Conservation (phyloP, 2,113 vertebrate species). For the Anarrhichthys ocellatus region DNA sequence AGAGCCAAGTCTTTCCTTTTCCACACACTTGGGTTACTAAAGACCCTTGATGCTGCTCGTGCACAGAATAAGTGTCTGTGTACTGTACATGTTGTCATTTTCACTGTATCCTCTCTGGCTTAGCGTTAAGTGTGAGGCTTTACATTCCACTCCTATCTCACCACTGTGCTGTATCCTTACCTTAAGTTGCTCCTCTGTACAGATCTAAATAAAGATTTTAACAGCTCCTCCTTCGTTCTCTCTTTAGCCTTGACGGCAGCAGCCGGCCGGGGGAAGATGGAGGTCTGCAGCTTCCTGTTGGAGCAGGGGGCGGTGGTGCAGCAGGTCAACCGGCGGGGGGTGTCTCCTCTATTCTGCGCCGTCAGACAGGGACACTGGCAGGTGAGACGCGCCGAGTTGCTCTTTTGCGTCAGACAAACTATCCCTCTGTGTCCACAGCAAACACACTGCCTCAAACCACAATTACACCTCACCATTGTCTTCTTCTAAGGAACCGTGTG, state of each 20-base stretch:
- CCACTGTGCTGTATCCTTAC: background rate
- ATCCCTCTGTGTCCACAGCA: background rate
- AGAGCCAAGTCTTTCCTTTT: background rate
- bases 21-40: background rate
- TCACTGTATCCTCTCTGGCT: background rate
- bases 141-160: conserved; percentile 14
- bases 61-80: background rate
- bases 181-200: background rate
- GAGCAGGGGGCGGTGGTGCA: conserved; percentile 86
- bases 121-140: background rate
- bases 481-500: background rate
- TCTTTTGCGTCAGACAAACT: background rate
- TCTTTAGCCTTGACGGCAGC: conserved; percentile 92
- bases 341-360: conserved; percentile 90
- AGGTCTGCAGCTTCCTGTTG: conserved; percentile 89
- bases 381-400: conserved; percentile 78
- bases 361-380: conserved; percentile 97
- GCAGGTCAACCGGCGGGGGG: conserved; percentile 89
- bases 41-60: background rate
- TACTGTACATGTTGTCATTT: background rate
- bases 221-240: conserved; percentile 25
- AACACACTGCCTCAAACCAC: conserved; percentile 18
- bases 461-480: background rate
- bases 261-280: conserved; percentile 93
- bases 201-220: conserved; percentile 3